phyloP scores from a whole-genome alignment of 2,888 invertebrate genomes.

The Cordilura impudica region DNA sequence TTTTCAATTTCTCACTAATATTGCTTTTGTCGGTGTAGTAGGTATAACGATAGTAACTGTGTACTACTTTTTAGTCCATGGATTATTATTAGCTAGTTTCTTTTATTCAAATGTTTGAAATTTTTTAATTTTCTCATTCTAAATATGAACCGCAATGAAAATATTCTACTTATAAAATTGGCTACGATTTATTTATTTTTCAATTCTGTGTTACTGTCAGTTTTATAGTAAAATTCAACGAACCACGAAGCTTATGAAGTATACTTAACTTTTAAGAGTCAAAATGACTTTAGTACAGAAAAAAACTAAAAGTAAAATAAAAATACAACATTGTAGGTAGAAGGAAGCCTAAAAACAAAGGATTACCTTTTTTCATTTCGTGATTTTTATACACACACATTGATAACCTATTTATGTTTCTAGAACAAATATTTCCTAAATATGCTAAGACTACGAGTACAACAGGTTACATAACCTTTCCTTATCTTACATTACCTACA shows the following conservation, averaged over 20 bases:
- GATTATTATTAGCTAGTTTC: neutral
- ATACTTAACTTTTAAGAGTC: conserved; percentile 13
- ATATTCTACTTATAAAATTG: conserved; percentile 4
- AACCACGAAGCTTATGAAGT: conserved; percentile 44
- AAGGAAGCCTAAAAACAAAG: neutral
- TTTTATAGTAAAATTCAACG: conserved; percentile 45
- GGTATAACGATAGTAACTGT: neutral
- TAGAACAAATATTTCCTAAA: no score
- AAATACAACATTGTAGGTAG: neutral
- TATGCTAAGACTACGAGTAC: no score
- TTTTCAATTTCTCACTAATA: neutral
- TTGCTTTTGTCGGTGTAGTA: neutral
- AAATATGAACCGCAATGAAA: conserved; percentile 15
- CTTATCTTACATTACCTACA: no score
- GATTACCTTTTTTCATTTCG: conserved; percentile 2
- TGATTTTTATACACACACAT: no score
- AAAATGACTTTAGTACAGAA: neutral
- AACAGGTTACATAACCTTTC: no score
- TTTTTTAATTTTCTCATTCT: neutral
- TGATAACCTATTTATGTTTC: no score
- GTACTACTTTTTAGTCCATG: no score
- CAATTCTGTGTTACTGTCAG: conserved; percentile 40
- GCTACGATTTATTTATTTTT: conserved; percentile 32
- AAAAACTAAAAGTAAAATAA: neutral
- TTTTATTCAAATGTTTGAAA: neutral